phyloP scores from a whole-genome alignment of 1,140 invertebrate genomes.

The Tetragnatha versicolor region DNA sequence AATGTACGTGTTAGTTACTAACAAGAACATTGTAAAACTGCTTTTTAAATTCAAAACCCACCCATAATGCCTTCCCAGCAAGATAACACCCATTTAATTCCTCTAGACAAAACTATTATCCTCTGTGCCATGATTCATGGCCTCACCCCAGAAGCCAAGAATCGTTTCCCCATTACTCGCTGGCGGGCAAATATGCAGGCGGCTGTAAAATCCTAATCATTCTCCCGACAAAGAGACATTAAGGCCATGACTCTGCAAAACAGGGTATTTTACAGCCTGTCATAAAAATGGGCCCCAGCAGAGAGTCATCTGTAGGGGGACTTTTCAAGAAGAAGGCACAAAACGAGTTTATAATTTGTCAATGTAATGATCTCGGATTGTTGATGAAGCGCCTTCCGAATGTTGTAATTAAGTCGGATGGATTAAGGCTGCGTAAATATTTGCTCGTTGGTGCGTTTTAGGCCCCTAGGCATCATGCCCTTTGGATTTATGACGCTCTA shows the following conservation, averaged over 20 bases:
- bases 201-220: constrained; percentile 7
- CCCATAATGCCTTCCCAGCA: too few species aligned
- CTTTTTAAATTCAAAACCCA: too few species aligned
- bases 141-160: too few species aligned
- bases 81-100: too few species aligned
- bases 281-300: constrained; percentile 6
- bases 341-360: constrained; percentile 20
- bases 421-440: neutral
- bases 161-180: neutral
- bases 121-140: too few species aligned
- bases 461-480: too few species aligned
- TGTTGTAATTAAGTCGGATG: constrained; percentile 4
- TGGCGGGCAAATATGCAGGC: neutral
- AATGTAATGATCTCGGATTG: constrained; percentile 5
- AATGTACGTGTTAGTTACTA: too few species aligned
- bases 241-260: neutral
- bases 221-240: neutral
- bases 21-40: too few species aligned
- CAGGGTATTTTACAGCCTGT: constrained; percentile 3
- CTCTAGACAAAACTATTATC: too few species aligned
- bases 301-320: neutral
- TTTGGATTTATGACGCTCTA: too few species aligned
- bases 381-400: neutral
- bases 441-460: neutral
- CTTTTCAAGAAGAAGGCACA: neutral